These are phyloP conservation scores for Macropis europaea DNA, from an alignment of 2,888 invertebrate species.

Conservation along the genomic window DNA sequence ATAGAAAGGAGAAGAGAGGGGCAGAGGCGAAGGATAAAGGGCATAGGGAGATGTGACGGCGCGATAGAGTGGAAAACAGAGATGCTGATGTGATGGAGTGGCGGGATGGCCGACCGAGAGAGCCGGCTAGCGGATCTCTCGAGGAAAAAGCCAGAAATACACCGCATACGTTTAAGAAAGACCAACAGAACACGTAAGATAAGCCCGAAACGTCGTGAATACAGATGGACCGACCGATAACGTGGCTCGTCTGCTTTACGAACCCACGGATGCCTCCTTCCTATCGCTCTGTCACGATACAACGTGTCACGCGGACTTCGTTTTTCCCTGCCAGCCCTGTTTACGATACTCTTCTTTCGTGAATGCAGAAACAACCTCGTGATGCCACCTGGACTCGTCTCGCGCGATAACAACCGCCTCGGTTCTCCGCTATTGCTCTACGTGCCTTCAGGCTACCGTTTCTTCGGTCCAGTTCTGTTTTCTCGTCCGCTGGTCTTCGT, in stretches of 20 bases:
- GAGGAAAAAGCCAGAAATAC: slow-evolving; percentile 38
- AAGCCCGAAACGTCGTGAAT: slow-evolving; percentile 74
- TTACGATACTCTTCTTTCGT: slow-evolving; percentile 42
- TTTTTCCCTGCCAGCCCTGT: slow-evolving; percentile 61
- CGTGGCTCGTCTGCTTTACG: slow-evolving; percentile 67
- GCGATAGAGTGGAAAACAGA: slow-evolving; percentile 71
- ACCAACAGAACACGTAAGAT: slow-evolving; percentile 60
- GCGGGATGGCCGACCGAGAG: slow-evolving; percentile 65
- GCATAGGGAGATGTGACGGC: slow-evolving; percentile 62
- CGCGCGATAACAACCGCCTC: slow-evolving; percentile 33
- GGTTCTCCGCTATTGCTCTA: slow-evolving; percentile 5
- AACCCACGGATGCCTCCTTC: slow-evolving; percentile 58
- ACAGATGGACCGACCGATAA: slow-evolving; percentile 77
- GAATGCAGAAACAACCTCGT: slow-evolving; percentile 11
- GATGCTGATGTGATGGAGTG: slow-evolving; percentile 75
- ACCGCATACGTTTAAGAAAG: slow-evolving; percentile 21
- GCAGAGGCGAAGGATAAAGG: slow-evolving; percentile 17
- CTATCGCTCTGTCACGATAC: slow-evolving; percentile 43
- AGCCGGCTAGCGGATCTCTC: slow-evolving; percentile 57
- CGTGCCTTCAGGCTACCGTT: not conserved
- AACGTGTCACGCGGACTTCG: slow-evolving; percentile 46
- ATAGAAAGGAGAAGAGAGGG: slow-evolving; percentile 6
- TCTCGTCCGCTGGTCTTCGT: not conserved
- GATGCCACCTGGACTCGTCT: not conserved
- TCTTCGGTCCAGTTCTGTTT: not conserved